Evolutionary conservation across 2,113 vertebrate species (phyloP).

Genomic region (mouse (Mus musculus)): DNA sequence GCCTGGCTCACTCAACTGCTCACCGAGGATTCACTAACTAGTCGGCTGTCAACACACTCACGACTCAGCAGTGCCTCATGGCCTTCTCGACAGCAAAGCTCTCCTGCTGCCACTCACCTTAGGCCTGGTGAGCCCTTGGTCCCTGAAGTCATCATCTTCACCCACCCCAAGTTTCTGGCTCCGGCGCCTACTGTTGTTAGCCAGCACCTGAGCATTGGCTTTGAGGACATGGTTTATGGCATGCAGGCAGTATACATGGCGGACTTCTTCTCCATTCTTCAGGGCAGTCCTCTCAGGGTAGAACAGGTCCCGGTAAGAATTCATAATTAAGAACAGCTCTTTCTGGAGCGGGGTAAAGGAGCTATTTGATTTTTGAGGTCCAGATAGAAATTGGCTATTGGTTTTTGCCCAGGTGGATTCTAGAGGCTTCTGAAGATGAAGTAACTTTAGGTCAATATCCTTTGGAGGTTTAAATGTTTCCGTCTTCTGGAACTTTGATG

Average conservation of each 20-base stretch:
- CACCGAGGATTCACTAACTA: not conserved
- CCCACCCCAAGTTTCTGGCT: conserved; percentile 82
- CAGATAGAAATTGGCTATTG: conserved; percentile 85
- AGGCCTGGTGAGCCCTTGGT: conserved; percentile 96
- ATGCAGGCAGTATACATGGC: conserved; percentile 93
- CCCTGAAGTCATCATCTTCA: conserved; percentile 90
- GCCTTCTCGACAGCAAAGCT: not conserved
- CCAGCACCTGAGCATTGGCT: conserved; percentile 94
- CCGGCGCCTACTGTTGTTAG: conserved; percentile 90
- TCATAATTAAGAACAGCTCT: conserved; percentile 95
- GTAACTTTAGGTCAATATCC: conserved; percentile 85
- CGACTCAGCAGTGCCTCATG: not conserved
- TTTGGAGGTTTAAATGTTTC: conserved; percentile 86
- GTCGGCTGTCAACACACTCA: not conserved
- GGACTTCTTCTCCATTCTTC: conserved; percentile 90
- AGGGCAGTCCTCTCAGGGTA: conserved; percentile 91
- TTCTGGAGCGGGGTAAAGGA: conserved; percentile 90
- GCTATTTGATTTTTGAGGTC: conserved; percentile 47
- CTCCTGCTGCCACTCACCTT: conserved; percentile 89
- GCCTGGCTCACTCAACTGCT: not conserved
- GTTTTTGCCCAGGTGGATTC: conserved; percentile 88
- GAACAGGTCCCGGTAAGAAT: conserved; percentile 93
- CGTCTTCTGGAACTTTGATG: conserved; percentile 86
- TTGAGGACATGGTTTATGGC: conserved; percentile 96
- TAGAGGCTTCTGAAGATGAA: conserved; percentile 92